phyloP scores from a whole-genome alignment of 2,113 vertebrate genomes.

The Eolophus roseicapilla region DNA sequence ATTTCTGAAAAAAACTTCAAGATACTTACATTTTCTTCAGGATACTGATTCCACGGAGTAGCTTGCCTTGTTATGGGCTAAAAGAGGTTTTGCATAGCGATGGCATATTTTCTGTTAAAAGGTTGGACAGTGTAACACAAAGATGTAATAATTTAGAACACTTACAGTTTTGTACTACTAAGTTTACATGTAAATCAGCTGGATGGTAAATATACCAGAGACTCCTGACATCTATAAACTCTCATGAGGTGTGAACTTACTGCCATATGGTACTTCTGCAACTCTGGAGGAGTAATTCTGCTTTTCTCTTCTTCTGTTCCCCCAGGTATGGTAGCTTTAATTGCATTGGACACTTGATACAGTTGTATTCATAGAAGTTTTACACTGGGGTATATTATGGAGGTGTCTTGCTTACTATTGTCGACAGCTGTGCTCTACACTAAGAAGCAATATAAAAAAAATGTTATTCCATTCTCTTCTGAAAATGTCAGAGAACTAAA shows the following conservation, averaged over 20 bases:
- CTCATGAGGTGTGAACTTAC: background rate
- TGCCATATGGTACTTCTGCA: background rate
- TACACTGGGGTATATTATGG: background rate
- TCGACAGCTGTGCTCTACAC: background rate
- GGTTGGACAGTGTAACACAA: background rate
- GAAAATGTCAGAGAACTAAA: background rate
- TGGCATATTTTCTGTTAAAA: background rate
- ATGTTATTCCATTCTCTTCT: background rate
- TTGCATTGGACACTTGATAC: background rate
- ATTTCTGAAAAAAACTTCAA: background rate
- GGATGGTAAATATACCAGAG: background rate
- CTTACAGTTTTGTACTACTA: background rate
- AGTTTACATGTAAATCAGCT: background rate
- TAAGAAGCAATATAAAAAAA: background rate
- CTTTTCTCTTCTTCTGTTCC: background rate
- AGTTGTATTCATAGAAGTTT: background rate
- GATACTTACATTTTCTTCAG: background rate
- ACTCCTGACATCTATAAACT: background rate
- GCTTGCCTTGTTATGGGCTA: background rate
- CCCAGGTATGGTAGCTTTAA: background rate
- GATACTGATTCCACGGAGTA: background rate
- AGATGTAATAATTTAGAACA: background rate
- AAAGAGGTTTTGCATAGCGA: background rate
- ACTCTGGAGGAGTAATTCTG: background rate
- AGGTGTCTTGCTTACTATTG: background rate